Base-by-base conservation (phyloP, 2,888 invertebrate genomes). In the Pseudanteris insignis region DNA sequence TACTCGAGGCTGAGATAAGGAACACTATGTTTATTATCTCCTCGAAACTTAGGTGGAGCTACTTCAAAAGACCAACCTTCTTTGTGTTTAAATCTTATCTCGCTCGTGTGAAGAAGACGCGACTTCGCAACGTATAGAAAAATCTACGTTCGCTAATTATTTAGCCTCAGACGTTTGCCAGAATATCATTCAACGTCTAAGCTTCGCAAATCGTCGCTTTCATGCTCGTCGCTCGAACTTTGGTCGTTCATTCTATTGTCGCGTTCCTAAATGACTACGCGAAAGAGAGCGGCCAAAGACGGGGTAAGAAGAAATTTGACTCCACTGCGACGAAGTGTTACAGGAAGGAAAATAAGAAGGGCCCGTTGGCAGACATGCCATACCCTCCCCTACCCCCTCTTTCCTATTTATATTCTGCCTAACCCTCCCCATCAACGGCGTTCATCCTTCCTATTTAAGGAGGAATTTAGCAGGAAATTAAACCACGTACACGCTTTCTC, bases 381-480 rank as follows among this genome's bases (percentile, higher is more conserved):
- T 70, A 71, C 74, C 74, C 75, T n/a, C n/a, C n/a, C n/a, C n/a
- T n/a, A n/a, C n/a, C n/a, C n/a, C n/a, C n/a, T n/a, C n/a, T n/a
- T n/a, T n/a, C 76, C 78, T 78, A 79, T 79, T 79, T 78, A 78
- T 79, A 78, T 79, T 78, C 78, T 71, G 68, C 71, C 78, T 78
- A 76, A 79, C 79, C 79, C 79, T 79, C 78, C 79, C 79, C 79
- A 79, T 79, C 79, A 79, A 76, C 77, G 70, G 70, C 78, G 79
- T 79, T 79, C 79, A 79, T 79, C 78, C 79, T 79, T 79, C 77
- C 79, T 78, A 79, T 79, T 79, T 78, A 79, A 79, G 79, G 78
- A 77, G 79, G 79, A 79, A 79, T 79, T 79, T 78, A 79, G 79
- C 79, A 78, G 79, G 79, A 79, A 79, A 79, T 79, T 79, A 79